Conservation (phyloP, 2,797 vertebrate species). For the Syncerus caffer region DNA sequence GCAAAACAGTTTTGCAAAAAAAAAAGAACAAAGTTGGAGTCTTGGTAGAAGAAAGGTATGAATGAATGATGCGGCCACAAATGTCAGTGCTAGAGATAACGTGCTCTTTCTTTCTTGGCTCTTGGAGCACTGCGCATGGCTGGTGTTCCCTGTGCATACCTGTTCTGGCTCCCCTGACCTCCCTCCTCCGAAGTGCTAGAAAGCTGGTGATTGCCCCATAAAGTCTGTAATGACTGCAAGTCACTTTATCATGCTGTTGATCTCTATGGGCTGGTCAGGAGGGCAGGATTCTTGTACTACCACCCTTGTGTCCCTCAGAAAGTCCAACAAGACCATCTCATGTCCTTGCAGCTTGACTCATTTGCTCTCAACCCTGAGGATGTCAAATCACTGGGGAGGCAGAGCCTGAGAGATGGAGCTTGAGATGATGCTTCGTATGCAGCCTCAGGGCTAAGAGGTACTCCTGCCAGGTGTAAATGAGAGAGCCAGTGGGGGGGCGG, state of each 20-base stretch:
- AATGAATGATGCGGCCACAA: not conserved
- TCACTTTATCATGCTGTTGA: not conserved
- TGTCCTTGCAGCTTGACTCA: not conserved
- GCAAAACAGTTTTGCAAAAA: not conserved
- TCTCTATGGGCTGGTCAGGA: not conserved
- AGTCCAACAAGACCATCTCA: not conserved
- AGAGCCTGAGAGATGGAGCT: not conserved
- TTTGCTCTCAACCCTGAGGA: not conserved
- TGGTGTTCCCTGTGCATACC: not conserved
- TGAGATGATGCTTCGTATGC: not conserved
- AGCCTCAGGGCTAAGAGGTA: not conserved
- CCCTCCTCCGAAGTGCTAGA: not conserved
- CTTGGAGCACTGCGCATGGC: not conserved
- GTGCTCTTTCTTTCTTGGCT: not conserved
- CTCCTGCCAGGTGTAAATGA: not conserved
- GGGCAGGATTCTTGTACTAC: not conserved
- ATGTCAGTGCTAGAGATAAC: not conserved
- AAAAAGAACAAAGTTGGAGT: not conserved
- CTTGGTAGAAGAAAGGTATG: not conserved
- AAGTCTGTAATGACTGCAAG: not conserved
- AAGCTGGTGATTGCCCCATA: not conserved
- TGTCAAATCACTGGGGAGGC: not conserved
- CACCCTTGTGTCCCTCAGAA: not conserved
- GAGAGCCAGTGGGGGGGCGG: fast-evolving
- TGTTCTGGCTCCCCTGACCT: not conserved